Evolutionary conservation across 2,888 invertebrate genomes (phyloP).

Genomic region (Trisateles emortualis): DNA sequence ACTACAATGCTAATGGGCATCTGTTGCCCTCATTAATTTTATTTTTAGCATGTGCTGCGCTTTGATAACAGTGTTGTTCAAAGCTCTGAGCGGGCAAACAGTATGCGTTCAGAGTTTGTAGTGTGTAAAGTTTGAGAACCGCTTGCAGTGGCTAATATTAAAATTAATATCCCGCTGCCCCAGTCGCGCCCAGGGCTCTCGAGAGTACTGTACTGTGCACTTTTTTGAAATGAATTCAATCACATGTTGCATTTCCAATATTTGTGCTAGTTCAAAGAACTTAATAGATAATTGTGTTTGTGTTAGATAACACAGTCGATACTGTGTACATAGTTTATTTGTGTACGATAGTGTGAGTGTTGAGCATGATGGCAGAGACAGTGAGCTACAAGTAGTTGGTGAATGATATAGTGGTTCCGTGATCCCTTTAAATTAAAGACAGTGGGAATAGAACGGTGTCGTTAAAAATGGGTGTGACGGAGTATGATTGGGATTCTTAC

Average conservation of each 20-base stretch:
- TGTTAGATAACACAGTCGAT: slow-evolving; percentile 71
- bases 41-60: slow-evolving; percentile 37
- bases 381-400: slow-evolving; percentile 51
- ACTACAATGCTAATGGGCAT: slow-evolving; percentile 57
- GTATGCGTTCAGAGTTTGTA: slow-evolving; percentile 30
- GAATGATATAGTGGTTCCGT: slow-evolving; percentile 62
- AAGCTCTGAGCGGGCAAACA: slow-evolving; percentile 26
- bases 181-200: slow-evolving; percentile 80
- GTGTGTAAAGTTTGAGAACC: slow-evolving; percentile 70
- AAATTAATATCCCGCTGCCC: slow-evolving; percentile 82
- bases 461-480: slow-evolving; percentile 82
- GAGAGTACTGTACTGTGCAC: slow-evolving; percentile 67
- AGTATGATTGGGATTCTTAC: slow-evolving; percentile 82
- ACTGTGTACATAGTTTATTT: slow-evolving; percentile 51
- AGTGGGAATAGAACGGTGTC: slow-evolving; percentile 57
- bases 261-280: slow-evolving; percentile 63
- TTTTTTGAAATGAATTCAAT: slow-evolving; percentile 71
- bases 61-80: slow-evolving; percentile 45
- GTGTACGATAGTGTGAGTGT: slow-evolving; percentile 51
- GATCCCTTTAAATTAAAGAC: slow-evolving; percentile 57
- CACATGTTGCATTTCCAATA: slow-evolving; percentile 66
- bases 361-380: slow-evolving; percentile 53
- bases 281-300: slow-evolving; percentile 78
- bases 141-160: slow-evolving; percentile 79
- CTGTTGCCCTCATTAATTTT: slow-evolving; percentile 52